phyloP scores from a whole-genome alignment of 2,113 vertebrate genomes.

The Melierax canorus region DNA sequence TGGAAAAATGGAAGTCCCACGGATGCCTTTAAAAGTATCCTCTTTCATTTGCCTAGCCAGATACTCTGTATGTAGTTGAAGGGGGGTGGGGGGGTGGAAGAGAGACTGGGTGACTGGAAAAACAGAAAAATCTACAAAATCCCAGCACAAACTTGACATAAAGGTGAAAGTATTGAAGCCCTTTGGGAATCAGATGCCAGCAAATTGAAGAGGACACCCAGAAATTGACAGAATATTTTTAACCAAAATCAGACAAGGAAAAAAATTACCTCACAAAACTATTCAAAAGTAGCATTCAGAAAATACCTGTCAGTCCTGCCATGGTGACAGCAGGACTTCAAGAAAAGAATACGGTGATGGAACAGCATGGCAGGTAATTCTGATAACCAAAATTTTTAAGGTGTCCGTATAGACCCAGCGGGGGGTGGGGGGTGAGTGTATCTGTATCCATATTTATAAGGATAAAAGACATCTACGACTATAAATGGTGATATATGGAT shows the following conservation, averaged over 20 bases:
- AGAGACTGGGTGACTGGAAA: neutral
- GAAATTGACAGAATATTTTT: conserved; percentile 16
- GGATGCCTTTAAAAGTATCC: neutral
- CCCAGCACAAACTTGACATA: neutral
- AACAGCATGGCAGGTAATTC: conserved; percentile 19
- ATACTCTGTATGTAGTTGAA: neutral
- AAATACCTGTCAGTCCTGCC: conserved; percentile 14
- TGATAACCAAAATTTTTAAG: neutral
- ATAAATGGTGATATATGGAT: neutral
- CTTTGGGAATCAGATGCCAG: neutral
- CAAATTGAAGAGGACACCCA: neutral
- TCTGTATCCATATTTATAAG: neutral
- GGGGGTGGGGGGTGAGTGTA: too few relatives aligned
- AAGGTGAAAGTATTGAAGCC: neutral
- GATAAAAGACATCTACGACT: neutral
- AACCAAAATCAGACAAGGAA: conserved; percentile 41
- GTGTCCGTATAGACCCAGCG: neutral
- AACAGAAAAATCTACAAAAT: neutral
- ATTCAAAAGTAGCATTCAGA: neutral
- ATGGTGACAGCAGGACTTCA: conserved; percentile 26
- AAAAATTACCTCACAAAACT: neutral
- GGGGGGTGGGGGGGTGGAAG: fast-evolving
- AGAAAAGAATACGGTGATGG: conserved; percentile 13
- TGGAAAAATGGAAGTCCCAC: neutral
- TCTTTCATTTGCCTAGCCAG: neutral